Conservation (phyloP, 1,140 invertebrate genomes). For the Nixonia krombeini region DNA sequence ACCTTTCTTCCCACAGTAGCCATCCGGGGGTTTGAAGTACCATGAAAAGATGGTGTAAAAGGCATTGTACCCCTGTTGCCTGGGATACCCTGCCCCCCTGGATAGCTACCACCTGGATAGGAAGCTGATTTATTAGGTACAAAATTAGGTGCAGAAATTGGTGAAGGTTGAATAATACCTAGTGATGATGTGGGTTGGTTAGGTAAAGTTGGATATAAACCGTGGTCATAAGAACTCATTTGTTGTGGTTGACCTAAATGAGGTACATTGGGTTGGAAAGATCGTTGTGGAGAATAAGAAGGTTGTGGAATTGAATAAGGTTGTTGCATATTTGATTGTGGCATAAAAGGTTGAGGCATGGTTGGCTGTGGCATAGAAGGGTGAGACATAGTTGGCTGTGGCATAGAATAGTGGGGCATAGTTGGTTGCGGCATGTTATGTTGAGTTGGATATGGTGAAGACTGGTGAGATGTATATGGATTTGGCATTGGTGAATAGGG, state of each 20-base stretch:
- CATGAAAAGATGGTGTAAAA: constrained; percentile 18
- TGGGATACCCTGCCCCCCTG: constrained; percentile 61
- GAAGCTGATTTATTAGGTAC: constrained; percentile 22
- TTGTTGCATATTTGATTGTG: constrained; percentile 10
- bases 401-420: constrained; percentile 22
- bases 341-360: constrained; percentile 31
- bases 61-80: constrained; percentile 28
- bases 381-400: constrained; percentile 41
- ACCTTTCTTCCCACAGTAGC: constrained; percentile 54
- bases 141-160: constrained; percentile 8
- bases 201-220: constrained; percentile 53
- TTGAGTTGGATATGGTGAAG: constrained; percentile 9
- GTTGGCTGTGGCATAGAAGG: constrained; percentile 12
- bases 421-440: constrained; percentile 8
- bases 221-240: background rate
- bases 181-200: constrained; percentile 7
- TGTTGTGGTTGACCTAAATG: background rate
- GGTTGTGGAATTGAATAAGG: constrained; percentile 22
- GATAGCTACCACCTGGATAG: constrained; percentile 53
- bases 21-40: constrained; percentile 54
- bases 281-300: constrained; percentile 22
- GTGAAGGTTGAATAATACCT: background rate
- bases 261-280: background rate
- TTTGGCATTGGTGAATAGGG: constrained; percentile 37
- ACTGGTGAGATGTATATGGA: constrained; percentile 31